Conservation (phyloP, 2,888 invertebrate species). For the Cyclophora albipunctata region DNA sequence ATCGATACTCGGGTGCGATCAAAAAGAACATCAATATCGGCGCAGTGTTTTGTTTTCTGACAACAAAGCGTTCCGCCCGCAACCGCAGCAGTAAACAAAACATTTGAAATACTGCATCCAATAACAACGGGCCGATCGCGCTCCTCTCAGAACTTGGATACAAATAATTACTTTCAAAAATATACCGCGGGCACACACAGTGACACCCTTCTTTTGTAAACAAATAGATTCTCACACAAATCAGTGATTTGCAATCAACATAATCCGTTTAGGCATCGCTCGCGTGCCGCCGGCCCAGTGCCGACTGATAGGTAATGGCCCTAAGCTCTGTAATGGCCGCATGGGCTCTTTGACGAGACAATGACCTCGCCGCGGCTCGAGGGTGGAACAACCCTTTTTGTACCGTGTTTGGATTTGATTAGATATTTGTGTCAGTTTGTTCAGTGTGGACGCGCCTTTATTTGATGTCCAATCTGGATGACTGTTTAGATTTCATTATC, state of each 20-base stretch:
- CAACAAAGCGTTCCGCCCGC: too few species aligned
- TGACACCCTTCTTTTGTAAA: too few species aligned
- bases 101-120: too few species aligned
- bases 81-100: too few species aligned
- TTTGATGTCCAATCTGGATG: constrained; percentile 5
- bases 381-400: constrained; percentile 10
- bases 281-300: constrained; percentile 16
- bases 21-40: too few species aligned
- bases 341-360: constrained; percentile 1
- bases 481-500: too few species aligned
- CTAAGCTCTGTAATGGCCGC: constrained; percentile 1
- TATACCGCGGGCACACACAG: too few species aligned
- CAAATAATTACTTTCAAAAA: too few species aligned
- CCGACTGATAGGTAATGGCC: constrained; percentile 16
- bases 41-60: too few species aligned
- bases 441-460: constrained; percentile 12
- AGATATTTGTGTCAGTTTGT: constrained; percentile 20
- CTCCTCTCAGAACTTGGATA: too few species aligned
- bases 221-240: constrained; percentile 17
- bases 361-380: constrained; percentile 1
- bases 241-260: constrained; percentile 12
- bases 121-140: too few species aligned
- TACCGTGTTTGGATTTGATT: constrained; percentile 25
- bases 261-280: constrained; percentile 12
- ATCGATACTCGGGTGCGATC: too few species aligned